These are phyloP conservation scores for Macrophya alboannulata DNA, from an alignment of 2,888 invertebrate species.

Conservation along the genomic window DNA sequence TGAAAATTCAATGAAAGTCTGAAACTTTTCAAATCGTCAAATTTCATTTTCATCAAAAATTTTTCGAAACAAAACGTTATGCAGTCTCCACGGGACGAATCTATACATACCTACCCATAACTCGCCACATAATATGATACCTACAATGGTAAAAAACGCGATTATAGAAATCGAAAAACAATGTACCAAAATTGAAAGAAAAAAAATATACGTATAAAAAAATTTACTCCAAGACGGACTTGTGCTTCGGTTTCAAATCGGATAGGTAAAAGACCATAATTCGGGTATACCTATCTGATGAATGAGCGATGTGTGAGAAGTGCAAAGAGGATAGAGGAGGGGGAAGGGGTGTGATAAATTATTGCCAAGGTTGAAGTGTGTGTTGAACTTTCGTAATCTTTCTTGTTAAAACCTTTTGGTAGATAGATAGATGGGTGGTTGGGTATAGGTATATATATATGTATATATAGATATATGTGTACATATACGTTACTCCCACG, in stretches of 20 bases:
- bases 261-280: neutral
- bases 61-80: too few species aligned
- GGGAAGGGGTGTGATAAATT: neutral
- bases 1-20: neutral
- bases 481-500: neutral
- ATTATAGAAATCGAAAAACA: too few species aligned
- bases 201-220: too few species aligned
- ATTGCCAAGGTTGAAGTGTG: neutral
- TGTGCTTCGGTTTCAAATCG: too few species aligned
- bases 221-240: too few species aligned
- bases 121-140: too few species aligned
- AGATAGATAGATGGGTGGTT: neutral
- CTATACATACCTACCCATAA: too few species aligned
- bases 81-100: too few species aligned
- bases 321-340: too few species aligned
- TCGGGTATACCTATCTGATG: neutral
- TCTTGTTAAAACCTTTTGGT: neutral
- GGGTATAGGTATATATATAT: neutral
- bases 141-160: too few species aligned
- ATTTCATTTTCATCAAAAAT: neutral
- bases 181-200: too few species aligned
- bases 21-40: neutral
- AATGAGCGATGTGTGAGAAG: neutral
- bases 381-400: neutral
- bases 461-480: neutral